Evolutionary conservation across 2,888 invertebrate species (phyloP), one percentile per base, ranked within the genome.

Genomic region (Xanthorhoe spadicearia): DNA sequence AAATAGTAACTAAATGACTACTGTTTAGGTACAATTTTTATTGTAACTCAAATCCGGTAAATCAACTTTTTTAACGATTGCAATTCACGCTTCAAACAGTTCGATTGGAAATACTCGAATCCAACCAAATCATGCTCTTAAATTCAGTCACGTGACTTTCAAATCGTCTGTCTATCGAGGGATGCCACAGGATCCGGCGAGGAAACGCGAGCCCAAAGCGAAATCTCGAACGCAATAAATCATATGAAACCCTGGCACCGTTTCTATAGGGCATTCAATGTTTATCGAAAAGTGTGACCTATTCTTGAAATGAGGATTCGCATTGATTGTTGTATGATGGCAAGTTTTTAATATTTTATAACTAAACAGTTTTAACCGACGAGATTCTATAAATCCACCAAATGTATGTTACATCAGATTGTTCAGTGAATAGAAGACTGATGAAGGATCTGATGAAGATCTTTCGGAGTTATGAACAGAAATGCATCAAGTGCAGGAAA

Each of bases 221-320:
- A 83, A 87, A 87, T 89, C 88, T 86, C 81, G 74, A 77, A 74
- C 69, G 74, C 80, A 74, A 89, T 89, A 88, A 88, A 89, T 89
- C 88, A 89, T 84, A 67, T 46, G 77, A 71, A 85, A 73, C 84
- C 86, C 84, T 83, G 82, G 74, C 83, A 74, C 77, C 75, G 74
- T 74, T 74, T 73, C 75, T 79, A 82, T 85, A 83, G 85, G 87
- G 84, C 82, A 83, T 84, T 81, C 82, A 83, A 85, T 85, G 81
- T 76, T 78, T 73, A 72, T 75, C 52, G 56, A 35, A 59, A 50
- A 60, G 54, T 63, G 55, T 64, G 58, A 67, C 63, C 61, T 62
- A 64, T 63, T 68, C 57, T 64, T 61, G 52, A 69, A 43, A 55
- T 48, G 60, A 50, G 48, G 64, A 38, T 51, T 46, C 15, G 15